Conservation (phyloP, 2,888 invertebrate genomes). For the Dendrolimus houi region DNA sequence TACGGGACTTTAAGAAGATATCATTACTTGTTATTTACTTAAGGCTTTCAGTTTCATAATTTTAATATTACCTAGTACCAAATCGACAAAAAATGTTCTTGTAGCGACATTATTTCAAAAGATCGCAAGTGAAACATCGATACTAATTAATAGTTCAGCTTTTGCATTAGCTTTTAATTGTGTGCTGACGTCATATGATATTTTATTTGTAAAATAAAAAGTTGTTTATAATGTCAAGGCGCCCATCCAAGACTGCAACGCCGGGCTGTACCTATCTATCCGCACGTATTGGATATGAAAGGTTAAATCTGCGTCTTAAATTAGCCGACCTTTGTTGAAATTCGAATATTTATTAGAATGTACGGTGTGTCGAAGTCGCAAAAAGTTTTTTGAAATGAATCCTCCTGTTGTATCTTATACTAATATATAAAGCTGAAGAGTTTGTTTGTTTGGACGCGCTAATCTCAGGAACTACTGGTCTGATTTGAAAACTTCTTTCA, state of each 20-base stretch:
- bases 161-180: not conserved
- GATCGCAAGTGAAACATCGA: too few relatives aligned
- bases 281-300: slow-evolving; percentile 15
- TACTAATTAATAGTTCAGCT: too few relatives aligned
- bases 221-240: slow-evolving; percentile 38
- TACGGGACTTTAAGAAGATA: too few relatives aligned
- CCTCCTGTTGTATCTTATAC: not conserved
- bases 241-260: slow-evolving; percentile 14
- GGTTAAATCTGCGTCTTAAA: slow-evolving; percentile 5
- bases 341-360: not conserved
- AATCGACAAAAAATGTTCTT: too few relatives aligned
- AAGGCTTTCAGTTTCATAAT: too few relatives aligned
- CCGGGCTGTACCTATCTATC: slow-evolving; percentile 8
- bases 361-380: not conserved
- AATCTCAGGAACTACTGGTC: too few relatives aligned
- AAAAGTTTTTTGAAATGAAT: not conserved
- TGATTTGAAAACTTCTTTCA: too few relatives aligned
- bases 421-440: too few relatives aligned
- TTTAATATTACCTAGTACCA: too few relatives aligned
- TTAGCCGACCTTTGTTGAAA: not conserved
- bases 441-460: too few relatives aligned
- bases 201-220: slow-evolving; percentile 23
- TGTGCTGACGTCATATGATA: slow-evolving; percentile 15
- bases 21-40: too few relatives aligned
- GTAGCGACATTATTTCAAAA: too few relatives aligned